Percentiles rank a stretch among this genome's conserved stretches.
Conservation (phyloP, 2,113 vertebrate genomes). For the Ceyx melanurus region DNA sequence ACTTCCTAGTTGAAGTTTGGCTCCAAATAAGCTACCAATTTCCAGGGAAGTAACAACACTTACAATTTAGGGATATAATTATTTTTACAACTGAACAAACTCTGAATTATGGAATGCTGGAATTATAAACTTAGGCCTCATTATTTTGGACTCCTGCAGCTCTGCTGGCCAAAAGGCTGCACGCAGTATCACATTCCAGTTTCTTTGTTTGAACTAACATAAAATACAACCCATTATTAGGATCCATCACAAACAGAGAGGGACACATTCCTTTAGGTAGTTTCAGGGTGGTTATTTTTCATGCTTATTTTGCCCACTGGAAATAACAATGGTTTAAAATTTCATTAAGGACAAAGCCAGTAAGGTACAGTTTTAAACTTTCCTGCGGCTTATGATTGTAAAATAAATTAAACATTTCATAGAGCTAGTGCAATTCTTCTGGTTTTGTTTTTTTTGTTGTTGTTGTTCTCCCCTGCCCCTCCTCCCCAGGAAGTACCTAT, state of each 20-base stretch:
- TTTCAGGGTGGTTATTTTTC: constrained; percentile 2
- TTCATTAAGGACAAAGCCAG: not conserved
- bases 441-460: not conserved
- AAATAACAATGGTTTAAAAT: not conserved
- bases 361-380: not conserved
- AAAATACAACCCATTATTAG: not conserved
- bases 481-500: not conserved
- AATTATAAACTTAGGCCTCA: not conserved
- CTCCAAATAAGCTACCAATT: not conserved
- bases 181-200: not conserved
- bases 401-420: not conserved
- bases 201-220: not conserved
- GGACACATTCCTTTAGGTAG: not conserved
- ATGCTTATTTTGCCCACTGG: not conserved
- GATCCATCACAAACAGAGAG: not conserved
- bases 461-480: too few relatives aligned
- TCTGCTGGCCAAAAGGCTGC: not conserved
- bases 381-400: not conserved
- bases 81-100: constrained; percentile 4
- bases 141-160: not conserved
- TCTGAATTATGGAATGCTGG: not conserved
- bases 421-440: not conserved
- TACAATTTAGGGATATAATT: not conserved
- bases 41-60: not conserved
- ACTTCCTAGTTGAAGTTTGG: not conserved